These are phyloP conservation scores for Pristionchus fissidentatus DNA, from an alignment of 2,888 invertebrate genomes.

Conservation along the genomic window DNA sequence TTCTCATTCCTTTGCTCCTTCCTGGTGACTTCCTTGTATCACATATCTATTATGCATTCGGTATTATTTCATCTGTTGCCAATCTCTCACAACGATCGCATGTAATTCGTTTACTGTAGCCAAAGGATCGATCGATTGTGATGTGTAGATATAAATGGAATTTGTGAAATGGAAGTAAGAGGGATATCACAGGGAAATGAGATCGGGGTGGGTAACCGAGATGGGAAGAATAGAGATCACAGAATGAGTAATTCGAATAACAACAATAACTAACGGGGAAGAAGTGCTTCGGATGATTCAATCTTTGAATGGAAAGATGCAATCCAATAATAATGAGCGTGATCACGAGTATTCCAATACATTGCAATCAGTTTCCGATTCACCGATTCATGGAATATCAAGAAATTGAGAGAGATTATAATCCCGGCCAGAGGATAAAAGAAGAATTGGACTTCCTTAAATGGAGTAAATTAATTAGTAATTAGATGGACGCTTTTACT, in stretches of 20 bases:
- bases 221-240: neutral
- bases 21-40: neutral
- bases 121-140: slow-evolving; percentile 15
- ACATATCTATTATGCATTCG: neutral
- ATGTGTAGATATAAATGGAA: slow-evolving; percentile 22
- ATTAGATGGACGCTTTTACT: neutral
- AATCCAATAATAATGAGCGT: neutral
- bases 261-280: neutral
- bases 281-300: slow-evolving; percentile 20
- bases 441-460: slow-evolving; percentile 12
- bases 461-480: neutral
- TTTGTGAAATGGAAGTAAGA: slow-evolving; percentile 6
- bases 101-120: neutral
- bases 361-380: neutral
- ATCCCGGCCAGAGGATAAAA: slow-evolving; percentile 24
- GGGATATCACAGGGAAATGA: slow-evolving; percentile 19
- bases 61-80: neutral
- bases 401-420: slow-evolving; percentile 29
- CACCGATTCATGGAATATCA: neutral
- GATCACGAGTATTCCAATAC: neutral
- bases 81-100: slow-evolving; percentile 17
- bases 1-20: slow-evolving; percentile 35
- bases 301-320: neutral
- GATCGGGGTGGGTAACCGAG: slow-evolving; percentile 24
- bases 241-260: neutral